Percentiles rank a stretch among this genome's conserved stretches.
Evolutionary conservation across 2,113 vertebrate species (phyloP).

Genomic region (Lepisosteus oculatus): DNA sequence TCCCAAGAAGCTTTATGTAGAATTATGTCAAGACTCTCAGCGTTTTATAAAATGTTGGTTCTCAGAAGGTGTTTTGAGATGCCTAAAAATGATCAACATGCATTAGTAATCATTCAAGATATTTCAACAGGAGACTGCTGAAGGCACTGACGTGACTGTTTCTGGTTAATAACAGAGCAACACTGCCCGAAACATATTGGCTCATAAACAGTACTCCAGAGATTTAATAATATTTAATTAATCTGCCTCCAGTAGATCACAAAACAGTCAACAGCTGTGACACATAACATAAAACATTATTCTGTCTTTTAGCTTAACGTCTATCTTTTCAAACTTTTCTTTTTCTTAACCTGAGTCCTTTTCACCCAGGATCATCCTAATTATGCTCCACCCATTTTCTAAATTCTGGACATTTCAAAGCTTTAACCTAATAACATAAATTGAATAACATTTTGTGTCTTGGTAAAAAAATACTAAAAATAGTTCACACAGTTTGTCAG

Average conservation of each 20-base stretch:
- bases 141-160: neutral
- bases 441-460: neutral
- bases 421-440: slow-evolving; percentile 8
- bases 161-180: neutral
- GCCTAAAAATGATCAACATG: too few species aligned
- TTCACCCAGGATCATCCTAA: slow-evolving; percentile 7
- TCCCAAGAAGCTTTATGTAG: too few species aligned
- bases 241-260: too few species aligned
- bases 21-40: too few species aligned
- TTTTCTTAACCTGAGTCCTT: neutral
- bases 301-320: neutral
- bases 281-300: too few species aligned
- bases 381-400: neutral
- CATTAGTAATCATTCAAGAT: too few species aligned
- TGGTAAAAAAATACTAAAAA: neutral
- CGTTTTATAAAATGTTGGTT: too few species aligned
- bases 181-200: neutral
- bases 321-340: neutral
- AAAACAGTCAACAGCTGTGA: too few species aligned
- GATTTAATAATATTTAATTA: too few species aligned
- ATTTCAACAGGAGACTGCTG: too few species aligned
- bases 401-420: neutral
- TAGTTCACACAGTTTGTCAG: neutral
- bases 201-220: too few species aligned
- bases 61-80: too few species aligned